Evolutionary conservation across 1,140 invertebrate species (phyloP), one percentile per base, ranked within the genome.

Genomic region (Phthorimaea operculella): DNA sequence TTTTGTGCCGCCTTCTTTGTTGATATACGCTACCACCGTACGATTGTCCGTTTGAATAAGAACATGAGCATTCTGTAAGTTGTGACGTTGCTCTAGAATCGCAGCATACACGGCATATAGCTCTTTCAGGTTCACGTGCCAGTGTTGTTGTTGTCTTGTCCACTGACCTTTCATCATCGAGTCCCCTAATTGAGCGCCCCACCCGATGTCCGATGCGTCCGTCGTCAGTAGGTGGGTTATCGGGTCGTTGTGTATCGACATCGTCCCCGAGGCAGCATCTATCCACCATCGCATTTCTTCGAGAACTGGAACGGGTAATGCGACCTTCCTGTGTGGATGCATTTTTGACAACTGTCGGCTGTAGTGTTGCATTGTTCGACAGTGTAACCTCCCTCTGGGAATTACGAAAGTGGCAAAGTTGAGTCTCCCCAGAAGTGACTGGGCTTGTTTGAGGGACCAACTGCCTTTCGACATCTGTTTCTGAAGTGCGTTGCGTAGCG

Each of bases 401-500:
- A 87, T 58, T 70, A 89, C 63, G 85, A 86, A 62, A 83, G 86
- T 57, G 74, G 86, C 83, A 62, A 83, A 85, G 11, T 88, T 84
- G 9, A 47, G 45, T 14, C 8, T n/a, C 14, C 45, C 45, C 9
- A 47, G 15, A 15, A 47, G 14, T 9, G 8, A 9, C 15, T 47
- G 14, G 8, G 45, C 45, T 10, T 47, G 14, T 15, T 16, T 15
- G 14, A 15, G 16, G 45, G 14, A 14, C 45, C 45, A 47, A 47
- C 45, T 15, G 14, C 45, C 17, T n/a, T n/a, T 15, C 15, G 14
- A 9, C 11, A 47, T 1, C 15, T 10, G 45, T 9, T n/a, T 47
- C 17, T 9, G 8, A n/a, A 47, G 45, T 11, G 11, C 15, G 8
- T 16, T 9, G 14, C 17, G 14, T 9, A 47, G 8, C 17, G 11